Conservation (phyloP, 2,113 vertebrate species). For the Manacus vitellinus region DNA sequence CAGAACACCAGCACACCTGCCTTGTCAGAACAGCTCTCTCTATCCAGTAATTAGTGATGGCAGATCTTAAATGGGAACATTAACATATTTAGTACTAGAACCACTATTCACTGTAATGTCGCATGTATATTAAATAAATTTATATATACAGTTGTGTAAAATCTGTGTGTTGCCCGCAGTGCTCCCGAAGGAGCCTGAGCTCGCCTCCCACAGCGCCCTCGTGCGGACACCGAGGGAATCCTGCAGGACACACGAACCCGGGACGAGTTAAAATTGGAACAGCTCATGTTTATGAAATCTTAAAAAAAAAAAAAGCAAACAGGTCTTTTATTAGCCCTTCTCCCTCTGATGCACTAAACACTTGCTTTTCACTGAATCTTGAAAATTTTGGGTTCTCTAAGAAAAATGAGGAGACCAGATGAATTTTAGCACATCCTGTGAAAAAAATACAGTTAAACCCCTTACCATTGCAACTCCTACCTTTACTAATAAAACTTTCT, state of each 20-base stretch:
- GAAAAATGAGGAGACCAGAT: not conserved
- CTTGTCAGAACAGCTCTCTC: not conserved
- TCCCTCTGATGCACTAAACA: not conserved
- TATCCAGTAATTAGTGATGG: not conserved
- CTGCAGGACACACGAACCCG: not conserved
- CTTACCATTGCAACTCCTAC: not conserved
- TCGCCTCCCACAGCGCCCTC: not conserved
- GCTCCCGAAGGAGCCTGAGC: not conserved
- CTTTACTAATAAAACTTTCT: not conserved
- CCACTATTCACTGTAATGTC: too few species aligned
- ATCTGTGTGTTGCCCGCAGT: not conserved
- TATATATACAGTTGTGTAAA: fast-evolving
- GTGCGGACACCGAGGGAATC: not conserved
- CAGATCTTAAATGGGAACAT: not conserved
- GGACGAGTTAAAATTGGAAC: not conserved
- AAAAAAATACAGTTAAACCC: not conserved
- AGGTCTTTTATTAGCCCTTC: not conserved
- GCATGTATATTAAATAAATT: fast-evolving
- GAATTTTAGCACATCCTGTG: not conserved
- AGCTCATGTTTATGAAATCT: fast-evolving
- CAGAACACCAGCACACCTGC: not conserved
- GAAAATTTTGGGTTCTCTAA: not conserved
- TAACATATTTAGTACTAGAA: not conserved
- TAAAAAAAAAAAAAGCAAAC: too few species aligned
- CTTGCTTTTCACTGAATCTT: not conserved